A percentile compares a stretch with the other conserved stretches of the same genome.
These are phyloP conservation scores for Ypsolopha sequella DNA, from an alignment of 2,888 invertebrate species.

Conservation along the genomic window DNA sequence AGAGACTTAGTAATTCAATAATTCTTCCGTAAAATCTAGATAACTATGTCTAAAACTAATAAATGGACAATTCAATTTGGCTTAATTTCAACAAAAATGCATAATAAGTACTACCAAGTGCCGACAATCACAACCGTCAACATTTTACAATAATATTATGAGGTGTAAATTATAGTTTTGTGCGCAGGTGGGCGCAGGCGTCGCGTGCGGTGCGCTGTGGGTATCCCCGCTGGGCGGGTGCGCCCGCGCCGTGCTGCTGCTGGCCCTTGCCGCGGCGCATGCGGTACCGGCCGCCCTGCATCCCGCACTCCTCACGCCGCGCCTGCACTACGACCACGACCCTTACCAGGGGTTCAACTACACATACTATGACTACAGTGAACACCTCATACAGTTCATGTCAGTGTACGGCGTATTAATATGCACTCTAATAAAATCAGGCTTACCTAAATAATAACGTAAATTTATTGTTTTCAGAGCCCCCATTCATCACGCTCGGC, in stretches of 20 bases:
- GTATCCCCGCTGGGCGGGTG: slow-evolving; percentile 42
- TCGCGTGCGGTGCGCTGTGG: slow-evolving; percentile 48
- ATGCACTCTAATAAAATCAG: not conserved
- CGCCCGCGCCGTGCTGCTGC: slow-evolving; percentile 31
- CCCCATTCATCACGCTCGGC: slow-evolving; percentile 38
- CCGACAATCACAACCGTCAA: not conserved
- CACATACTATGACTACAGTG: slow-evolving; percentile 28
- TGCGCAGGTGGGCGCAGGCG: slow-evolving; percentile 42
- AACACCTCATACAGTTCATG: slow-evolving; percentile 30
- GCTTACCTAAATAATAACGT: not conserved
- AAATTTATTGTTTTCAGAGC: slow-evolving; percentile 29
- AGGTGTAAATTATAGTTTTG: not conserved
- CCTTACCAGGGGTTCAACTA: slow-evolving; percentile 38
- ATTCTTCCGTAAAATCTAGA: no score
- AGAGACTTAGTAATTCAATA: no score
- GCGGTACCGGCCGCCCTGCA: slow-evolving; percentile 26
- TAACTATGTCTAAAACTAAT: no score
- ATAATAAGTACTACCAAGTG: no score
- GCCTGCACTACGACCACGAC: slow-evolving; percentile 37
- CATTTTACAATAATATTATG: not conserved
- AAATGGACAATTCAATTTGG: no score
- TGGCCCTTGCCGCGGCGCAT: slow-evolving; percentile 32
- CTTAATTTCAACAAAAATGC: no score
- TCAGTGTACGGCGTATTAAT: not conserved
- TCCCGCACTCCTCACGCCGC: slow-evolving; percentile 1